Conservation (phyloP, 1,140 invertebrate species). For the Antheraea pernyi region DNA sequence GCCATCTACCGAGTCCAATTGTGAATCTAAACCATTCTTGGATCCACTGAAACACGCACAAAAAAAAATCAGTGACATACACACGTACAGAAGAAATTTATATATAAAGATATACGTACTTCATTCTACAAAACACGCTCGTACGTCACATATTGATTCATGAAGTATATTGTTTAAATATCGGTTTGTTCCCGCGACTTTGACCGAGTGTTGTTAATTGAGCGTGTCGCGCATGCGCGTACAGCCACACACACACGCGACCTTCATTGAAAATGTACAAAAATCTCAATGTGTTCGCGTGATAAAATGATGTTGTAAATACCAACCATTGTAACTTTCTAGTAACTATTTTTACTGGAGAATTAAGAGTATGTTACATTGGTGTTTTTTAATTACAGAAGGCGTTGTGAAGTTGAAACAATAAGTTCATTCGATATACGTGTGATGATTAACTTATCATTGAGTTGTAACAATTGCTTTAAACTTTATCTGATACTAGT, state of each 20-base stretch:
- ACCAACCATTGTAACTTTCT: constrained; percentile 9
- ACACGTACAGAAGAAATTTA: too few relatives aligned
- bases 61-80: too few relatives aligned
- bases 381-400: neutral
- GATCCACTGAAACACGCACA: too few relatives aligned
- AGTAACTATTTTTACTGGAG: neutral
- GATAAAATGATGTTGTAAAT: neutral
- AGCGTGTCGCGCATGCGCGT: constrained; percentile 20
- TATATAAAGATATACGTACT: too few relatives aligned
- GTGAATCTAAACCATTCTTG: too few relatives aligned
- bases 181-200: constrained; percentile 28
- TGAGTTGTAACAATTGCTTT: too few relatives aligned
- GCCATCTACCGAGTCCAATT: too few relatives aligned
- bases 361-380: neutral
- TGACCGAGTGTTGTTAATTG: constrained; percentile 26
- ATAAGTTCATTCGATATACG: too few relatives aligned
- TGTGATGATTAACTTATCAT: too few relatives aligned
- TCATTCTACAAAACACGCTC: neutral
- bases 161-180: constrained; percentile 25
- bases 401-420: too few relatives aligned
- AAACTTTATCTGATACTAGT: too few relatives aligned
- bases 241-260: neutral
- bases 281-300: constrained; percentile 3
- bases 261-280: constrained; percentile 20
- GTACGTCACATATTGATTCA: constrained; percentile 17